These are phyloP conservation scores for Tipula vernalis DNA, from an alignment of 2,888 invertebrate species.

Conservation along the genomic window DNA sequence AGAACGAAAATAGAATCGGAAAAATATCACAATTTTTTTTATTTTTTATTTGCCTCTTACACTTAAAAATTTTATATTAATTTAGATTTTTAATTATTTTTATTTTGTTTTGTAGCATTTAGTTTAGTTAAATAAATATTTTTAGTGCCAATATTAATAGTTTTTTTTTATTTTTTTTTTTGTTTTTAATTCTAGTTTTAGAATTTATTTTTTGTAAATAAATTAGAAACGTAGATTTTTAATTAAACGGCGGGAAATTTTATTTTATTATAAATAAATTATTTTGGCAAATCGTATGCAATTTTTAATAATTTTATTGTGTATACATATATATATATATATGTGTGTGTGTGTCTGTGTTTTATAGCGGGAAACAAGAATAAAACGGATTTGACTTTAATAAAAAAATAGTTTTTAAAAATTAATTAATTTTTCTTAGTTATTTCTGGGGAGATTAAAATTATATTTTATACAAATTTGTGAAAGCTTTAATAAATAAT, in stretches of 20 bases:
- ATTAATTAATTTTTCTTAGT: background rate
- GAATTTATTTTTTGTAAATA: background rate
- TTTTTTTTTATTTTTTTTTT: background rate
- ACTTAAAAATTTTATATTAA: background rate
- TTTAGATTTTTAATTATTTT: background rate
- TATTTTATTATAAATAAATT: background rate
- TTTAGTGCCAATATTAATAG: background rate
- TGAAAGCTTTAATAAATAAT: background rate
- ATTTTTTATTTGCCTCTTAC: background rate
- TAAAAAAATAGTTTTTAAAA: background rate
- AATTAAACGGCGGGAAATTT: background rate
- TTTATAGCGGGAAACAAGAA: background rate
- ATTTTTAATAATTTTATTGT: background rate
- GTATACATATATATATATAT: too few relatives aligned
- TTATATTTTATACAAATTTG: background rate
- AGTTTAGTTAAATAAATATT: background rate
- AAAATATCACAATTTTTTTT: background rate
- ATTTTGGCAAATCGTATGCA: background rate
- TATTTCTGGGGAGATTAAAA: background rate
- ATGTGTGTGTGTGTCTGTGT: background rate
- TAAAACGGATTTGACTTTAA: background rate
- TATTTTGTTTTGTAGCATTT: background rate
- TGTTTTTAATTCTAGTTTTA: background rate
- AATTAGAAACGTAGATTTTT: background rate
- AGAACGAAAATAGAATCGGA: background rate